Percentiles rank a stretch among this genome's conserved stretches.
Conservation (phyloP, 2,113 vertebrate species). For the Cairina moschata region DNA sequence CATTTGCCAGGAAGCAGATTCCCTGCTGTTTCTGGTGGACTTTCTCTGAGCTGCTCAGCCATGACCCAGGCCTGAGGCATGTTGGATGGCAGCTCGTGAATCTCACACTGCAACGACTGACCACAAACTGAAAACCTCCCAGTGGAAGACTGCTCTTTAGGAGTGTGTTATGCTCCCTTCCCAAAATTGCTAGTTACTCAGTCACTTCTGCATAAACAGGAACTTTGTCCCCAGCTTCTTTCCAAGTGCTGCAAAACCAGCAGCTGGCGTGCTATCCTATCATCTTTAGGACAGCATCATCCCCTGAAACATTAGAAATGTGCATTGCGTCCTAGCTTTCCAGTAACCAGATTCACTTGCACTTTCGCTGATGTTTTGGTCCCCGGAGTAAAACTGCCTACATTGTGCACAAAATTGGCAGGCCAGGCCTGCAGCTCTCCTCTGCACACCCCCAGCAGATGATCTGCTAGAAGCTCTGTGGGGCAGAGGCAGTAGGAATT, state of each 20-base stretch:
- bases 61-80: not conserved
- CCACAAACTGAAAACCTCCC: slow-evolving; percentile 60
- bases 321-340: slow-evolving; percentile 40
- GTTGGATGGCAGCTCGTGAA: slow-evolving; percentile 47
- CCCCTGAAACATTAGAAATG: slow-evolving; percentile 33
- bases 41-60: slow-evolving; percentile 29
- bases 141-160: slow-evolving; percentile 61
- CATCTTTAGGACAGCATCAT: slow-evolving; percentile 55
- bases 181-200: slow-evolving; percentile 69
- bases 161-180: slow-evolving; percentile 61
- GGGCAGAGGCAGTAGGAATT: not conserved
- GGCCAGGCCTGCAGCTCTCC: not conserved
- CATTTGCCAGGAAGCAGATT: slow-evolving; percentile 16
- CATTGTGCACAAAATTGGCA: not conserved
- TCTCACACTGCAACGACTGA: slow-evolving; percentile 45
- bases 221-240: slow-evolving; percentile 61
- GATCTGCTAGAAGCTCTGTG: not conserved
- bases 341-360: slow-evolving; percentile 61
- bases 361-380: not conserved
- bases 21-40: slow-evolving; percentile 34
- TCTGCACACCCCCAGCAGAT: not conserved
- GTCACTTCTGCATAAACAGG: slow-evolving; percentile 71
- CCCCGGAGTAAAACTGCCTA: not conserved
- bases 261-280: slow-evolving; percentile 64
- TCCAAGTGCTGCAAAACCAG: slow-evolving; percentile 56